A percentile compares a stretch with the other conserved stretches of the same genome.
These are phyloP conservation scores for Nyctalus aviator DNA, from an alignment of 2,797 vertebrate species.

Conservation along the genomic window DNA sequence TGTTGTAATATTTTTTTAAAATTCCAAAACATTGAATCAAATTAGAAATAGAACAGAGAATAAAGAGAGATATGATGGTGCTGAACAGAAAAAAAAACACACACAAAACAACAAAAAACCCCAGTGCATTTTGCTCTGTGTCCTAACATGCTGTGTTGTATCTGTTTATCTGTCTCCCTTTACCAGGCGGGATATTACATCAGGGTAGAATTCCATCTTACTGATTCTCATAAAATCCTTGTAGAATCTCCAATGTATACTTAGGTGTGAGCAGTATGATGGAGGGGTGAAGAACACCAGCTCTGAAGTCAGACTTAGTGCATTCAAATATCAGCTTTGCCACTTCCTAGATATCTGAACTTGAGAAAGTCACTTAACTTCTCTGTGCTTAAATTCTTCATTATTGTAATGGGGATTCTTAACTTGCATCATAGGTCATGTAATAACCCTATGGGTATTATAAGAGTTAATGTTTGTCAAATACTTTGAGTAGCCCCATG, in stretches of 20 bases:
- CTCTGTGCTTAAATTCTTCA: background rate
- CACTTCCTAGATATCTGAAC: background rate
- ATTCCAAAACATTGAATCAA: slow-evolving; percentile 25
- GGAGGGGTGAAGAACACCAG: background rate
- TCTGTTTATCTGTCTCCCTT: background rate
- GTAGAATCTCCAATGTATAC: background rate
- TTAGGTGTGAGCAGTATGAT: background rate
- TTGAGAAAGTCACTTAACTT: slow-evolving; percentile 5
- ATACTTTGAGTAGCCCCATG: background rate
- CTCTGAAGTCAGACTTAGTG: background rate
- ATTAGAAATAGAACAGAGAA: background rate
- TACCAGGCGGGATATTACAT: background rate
- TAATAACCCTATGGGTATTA: background rate
- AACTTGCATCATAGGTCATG: background rate
- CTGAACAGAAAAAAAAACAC: background rate
- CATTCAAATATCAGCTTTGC: background rate
- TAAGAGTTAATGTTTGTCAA: background rate
- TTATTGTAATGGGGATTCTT: background rate
- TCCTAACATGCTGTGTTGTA: background rate
- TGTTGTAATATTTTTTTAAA: background rate
- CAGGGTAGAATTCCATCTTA: background rate
- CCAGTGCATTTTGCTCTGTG: background rate
- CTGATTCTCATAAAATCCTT: background rate
- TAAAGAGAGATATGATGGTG: background rate
- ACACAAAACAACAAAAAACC: background rate